Evolutionary conservation across 2,888 invertebrate genomes (phyloP), one percentile per base, ranked within the genome.

Genomic region (Drosophila parthenogenetica): DNA sequence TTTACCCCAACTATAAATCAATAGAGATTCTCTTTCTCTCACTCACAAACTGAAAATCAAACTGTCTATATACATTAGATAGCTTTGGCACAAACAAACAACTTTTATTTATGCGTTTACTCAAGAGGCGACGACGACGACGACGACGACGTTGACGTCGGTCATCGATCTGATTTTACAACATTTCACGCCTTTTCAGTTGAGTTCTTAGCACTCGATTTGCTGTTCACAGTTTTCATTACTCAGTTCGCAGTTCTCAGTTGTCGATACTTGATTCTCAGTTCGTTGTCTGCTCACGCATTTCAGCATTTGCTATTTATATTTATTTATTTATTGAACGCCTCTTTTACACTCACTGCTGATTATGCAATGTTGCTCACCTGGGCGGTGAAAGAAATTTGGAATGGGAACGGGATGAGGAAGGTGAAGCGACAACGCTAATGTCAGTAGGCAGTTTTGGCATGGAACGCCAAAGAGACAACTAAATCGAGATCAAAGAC

Each of bases 91-190:
- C 29, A 29, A 60, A 63, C 57, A 57, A 57, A 17, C 55, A 57
- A 61, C 66, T 61, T 69, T 69, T 77, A 70, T 69, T 84, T 64
- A 79, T 81, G 69, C 66, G 60, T 53, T 55, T 42, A 37, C 45
- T 17, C 22, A 14, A 35, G 42, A 22, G 35, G 25, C 42, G 37
- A 25, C 25, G 22, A n/a, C 77, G 29, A 48, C 50, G 62, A 32
- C 32, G 17, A n/a, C 35, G 51, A 32, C 55, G 39, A 54, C 82
- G 74, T 72, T 72, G 65, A 60, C 82, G 67, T 73, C 90, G 89
- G 90, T 89, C 89, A 90, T 81, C 89, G 90, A 88, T 90, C 90
- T 87, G 90, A 85, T 84, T 89, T 86, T 62, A 63, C 62, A 64
- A 65, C 73, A 79, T 64, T 59, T 59, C 42, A 68, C 66, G 68